Evolutionary conservation across 2,888 invertebrate species (phyloP), one percentile per base, ranked within the genome.

Genomic region (Holacanthella duospinosa): DNA sequence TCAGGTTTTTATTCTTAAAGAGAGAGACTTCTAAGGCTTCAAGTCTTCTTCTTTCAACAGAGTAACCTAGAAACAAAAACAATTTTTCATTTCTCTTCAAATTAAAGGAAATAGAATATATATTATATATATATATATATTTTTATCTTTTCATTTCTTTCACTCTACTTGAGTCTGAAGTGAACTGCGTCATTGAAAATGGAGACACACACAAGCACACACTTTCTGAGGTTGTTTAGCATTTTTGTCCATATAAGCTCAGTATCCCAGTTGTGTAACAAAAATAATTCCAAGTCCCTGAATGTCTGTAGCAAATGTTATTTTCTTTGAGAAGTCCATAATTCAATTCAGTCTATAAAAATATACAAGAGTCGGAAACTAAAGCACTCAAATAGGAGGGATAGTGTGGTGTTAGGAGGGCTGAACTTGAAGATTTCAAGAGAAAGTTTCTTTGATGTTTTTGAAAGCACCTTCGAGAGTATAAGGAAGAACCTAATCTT

Each of bases 391-490:
- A 48, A 36, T 12, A 6, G 6, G 16, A 36, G 16, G 16, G 16
- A 36, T 16, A 36, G 9, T 36, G 9, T 12, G 36, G 16, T 6
- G 16, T 12, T 12, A 36, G 16, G 36, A 36, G 36, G 36, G 36
- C 9, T 36, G 36, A 36, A 36, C 36, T 16, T 16, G 16, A 16
- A 36, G 36, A 36, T 36, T 16, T 36, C 36, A 12, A 16, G 16
- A 36, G 16, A 12, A 16, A 48, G 48, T 48, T 48, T 48, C 4
- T 48, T 48, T 48, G 19, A 21, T 48, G 19, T 48, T 21, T 48
- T 48, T 48, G 48, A 48, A 48, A 48, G 48, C n/a, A 48, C 48
- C 48, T 48, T 48, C n/a, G 48, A 48, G 48, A 48, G 4, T n/a
- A 21, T 16, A 6, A 36, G 16, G 16, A 16, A 36, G 19, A n/a